These are phyloP conservation scores for Amphiprion ocellaris DNA, from an alignment of 2,113 vertebrate genomes.

Conservation along the genomic window DNA sequence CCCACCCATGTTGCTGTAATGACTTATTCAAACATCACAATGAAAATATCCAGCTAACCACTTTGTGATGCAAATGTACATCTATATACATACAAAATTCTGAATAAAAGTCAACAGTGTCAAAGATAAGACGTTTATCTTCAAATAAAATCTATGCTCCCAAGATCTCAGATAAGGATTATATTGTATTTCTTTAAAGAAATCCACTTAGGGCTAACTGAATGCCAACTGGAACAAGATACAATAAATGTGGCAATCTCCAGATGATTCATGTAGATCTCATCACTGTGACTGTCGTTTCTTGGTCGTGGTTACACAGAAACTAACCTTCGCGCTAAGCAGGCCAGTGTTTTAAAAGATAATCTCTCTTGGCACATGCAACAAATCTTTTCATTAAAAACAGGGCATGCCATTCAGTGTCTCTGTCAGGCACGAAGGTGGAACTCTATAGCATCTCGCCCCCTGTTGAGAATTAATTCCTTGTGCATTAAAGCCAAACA, in stretches of 20 bases:
- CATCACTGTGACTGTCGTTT: slow-evolving; percentile 55
- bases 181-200: slow-evolving; percentile 26
- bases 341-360: slow-evolving; percentile 64
- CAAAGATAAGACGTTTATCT: slow-evolving; percentile 46
- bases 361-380: slow-evolving; percentile 68
- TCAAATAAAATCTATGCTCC: slow-evolving; percentile 28
- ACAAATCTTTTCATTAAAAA: slow-evolving; percentile 71
- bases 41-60: slow-evolving; percentile 24
- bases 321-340: slow-evolving; percentile 40
- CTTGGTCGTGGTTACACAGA: slow-evolving; percentile 46
- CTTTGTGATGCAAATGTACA: slow-evolving; percentile 31
- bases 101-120: slow-evolving; percentile 2
- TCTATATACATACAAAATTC: background rate
- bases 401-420: slow-evolving; percentile 41
- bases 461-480: slow-evolving; percentile 65
- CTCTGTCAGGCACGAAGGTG: slow-evolving; percentile 61
- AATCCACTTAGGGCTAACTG: slow-evolving; percentile 38
- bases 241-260: slow-evolving; percentile 35
- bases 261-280: slow-evolving; percentile 59
- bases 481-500: slow-evolving; percentile 66
- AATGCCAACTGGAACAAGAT: slow-evolving; percentile 47
- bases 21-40: slow-evolving; percentile 1
- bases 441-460: slow-evolving; percentile 71
- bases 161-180: slow-evolving; percentile 47
- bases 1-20: slow-evolving; percentile 22